These are phyloP conservation scores for Xanthia icteritia DNA, from an alignment of 2,888 invertebrate genomes.

Conservation along the genomic window DNA sequence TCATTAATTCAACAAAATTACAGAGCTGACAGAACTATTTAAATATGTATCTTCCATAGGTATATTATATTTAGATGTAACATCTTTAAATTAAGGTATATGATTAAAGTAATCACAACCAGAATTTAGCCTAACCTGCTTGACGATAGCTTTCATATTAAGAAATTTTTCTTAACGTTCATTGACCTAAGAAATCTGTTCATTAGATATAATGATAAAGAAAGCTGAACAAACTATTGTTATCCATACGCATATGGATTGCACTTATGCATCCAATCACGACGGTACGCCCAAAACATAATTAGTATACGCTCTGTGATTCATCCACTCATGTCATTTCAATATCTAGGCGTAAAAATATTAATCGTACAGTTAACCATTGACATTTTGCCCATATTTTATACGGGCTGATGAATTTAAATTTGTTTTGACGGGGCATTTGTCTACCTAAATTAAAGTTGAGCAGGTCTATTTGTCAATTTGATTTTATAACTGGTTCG, in stretches of 20 bases:
- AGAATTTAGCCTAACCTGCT: slow-evolving; percentile 55
- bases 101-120: slow-evolving; percentile 46
- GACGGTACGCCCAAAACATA: slow-evolving; percentile 42
- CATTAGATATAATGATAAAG: slow-evolving; percentile 70
- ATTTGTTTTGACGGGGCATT: slow-evolving; percentile 55
- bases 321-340: slow-evolving; percentile 19
- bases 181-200: slow-evolving; percentile 62
- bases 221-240: slow-evolving; percentile 65
- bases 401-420: slow-evolving; percentile 42
- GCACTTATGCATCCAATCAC: slow-evolving; percentile 79
- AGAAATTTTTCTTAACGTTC: slow-evolving; percentile 41
- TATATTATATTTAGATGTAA: slow-evolving; percentile 40
- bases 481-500: slow-evolving; percentile 39
- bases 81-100: slow-evolving; percentile 48
- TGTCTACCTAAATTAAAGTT: slow-evolving; percentile 42
- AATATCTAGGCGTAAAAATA: slow-evolving; percentile 19
- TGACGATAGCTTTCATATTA: slow-evolving; percentile 32
- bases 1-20: slow-evolving; percentile 18
- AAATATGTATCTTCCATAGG: slow-evolving; percentile 30
- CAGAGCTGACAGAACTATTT: slow-evolving; percentile 29
- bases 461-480: slow-evolving; percentile 54
- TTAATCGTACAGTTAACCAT: slow-evolving; percentile 29
- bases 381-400: slow-evolving; percentile 43
- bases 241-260: slow-evolving; percentile 65
- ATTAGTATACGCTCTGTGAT: slow-evolving; percentile 55